Evolutionary conservation across 2,888 invertebrate genomes (phyloP), one percentile per base, ranked within the genome.

Genomic region (Physocephala rufipes): DNA sequence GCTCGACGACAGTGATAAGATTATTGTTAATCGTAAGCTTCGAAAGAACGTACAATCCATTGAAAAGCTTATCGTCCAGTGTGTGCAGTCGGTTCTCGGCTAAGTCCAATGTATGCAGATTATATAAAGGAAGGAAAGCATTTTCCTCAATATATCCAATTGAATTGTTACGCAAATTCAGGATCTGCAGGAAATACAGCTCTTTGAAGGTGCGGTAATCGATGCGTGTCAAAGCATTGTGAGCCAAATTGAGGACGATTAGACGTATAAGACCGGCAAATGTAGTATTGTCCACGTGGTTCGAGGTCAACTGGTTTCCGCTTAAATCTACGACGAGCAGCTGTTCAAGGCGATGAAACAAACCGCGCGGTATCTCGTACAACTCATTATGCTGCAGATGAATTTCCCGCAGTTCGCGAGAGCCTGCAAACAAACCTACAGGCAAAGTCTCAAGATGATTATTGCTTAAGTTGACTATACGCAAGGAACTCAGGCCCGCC

Each of bases 61-160:
- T 94, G 86, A 95, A 94, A 76, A 94, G 88, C 79, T 93, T 91
- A 77, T 93, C 91, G 73, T 93, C 93, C 78, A 95, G 89, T 43
- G 93, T 91, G 82, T 93, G 93, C 68, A 96, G 87, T 65, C 93
- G 89, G 84, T 97, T 97, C 85, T 95, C 93, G 21, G 96, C 95
- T 75, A 97, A 87, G 84, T 96, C 96, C 51, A 97, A 87, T 13
- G 95, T 95, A 84, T 95, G 95, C 78, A 97, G 87, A 85, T 96
- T 95, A 85, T 95, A 94, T 43, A 96, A 88, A 0, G 95, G 93
- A 79, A 93, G 85, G 81, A 97, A 96, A 49, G 95, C 93, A 82
- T 94, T 93, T 79, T 94, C 93, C 87, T 94, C 94, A 76, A 95
- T 92, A 80, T 92, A 93, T n/a, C 93, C 93, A 80, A 96, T 93